phyloP scores from a whole-genome alignment of 2,113 vertebrate species.

The Phyllostomus discolor region DNA sequence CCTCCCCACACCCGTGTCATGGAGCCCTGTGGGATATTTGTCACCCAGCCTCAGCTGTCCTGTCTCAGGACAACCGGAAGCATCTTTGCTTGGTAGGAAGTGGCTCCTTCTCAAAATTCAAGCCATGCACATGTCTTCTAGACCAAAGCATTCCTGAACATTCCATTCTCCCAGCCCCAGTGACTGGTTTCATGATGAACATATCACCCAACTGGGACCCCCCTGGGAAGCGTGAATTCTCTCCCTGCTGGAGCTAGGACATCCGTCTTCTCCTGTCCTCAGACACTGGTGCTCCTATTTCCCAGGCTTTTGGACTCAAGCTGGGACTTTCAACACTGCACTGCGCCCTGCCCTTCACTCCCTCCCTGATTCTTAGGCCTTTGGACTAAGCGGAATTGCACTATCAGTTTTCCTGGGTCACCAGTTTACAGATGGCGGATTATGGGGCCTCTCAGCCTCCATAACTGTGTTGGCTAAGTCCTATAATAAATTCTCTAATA shows the following conservation, averaged over 20 bases:
- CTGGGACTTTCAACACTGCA: not conserved
- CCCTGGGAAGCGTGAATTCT: not conserved
- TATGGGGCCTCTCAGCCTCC: not conserved
- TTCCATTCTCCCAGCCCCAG: not conserved
- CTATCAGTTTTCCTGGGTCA: not conserved
- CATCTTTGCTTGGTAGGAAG: not conserved
- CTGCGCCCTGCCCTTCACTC: accelerated
- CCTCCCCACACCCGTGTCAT: not conserved
- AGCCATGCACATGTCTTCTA: not conserved
- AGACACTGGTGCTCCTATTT: not conserved
- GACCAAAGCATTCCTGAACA: not conserved
- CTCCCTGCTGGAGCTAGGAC: not conserved
- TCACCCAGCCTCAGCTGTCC: not conserved
- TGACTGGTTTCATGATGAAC: not conserved
- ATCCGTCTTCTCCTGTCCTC: not conserved
- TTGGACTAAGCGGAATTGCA: not conserved
- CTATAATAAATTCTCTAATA: not conserved
- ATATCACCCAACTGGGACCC: not conserved
- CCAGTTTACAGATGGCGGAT: not conserved
- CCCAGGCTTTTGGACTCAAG: not conserved
- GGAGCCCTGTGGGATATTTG: not conserved
- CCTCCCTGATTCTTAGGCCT: not conserved
- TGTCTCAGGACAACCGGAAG: not conserved
- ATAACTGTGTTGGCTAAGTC: not conserved
- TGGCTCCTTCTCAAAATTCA: not conserved